phyloP scores from a whole-genome alignment of 2,888 invertebrate genomes.

The Petrolisthes cinctipes region DNA sequence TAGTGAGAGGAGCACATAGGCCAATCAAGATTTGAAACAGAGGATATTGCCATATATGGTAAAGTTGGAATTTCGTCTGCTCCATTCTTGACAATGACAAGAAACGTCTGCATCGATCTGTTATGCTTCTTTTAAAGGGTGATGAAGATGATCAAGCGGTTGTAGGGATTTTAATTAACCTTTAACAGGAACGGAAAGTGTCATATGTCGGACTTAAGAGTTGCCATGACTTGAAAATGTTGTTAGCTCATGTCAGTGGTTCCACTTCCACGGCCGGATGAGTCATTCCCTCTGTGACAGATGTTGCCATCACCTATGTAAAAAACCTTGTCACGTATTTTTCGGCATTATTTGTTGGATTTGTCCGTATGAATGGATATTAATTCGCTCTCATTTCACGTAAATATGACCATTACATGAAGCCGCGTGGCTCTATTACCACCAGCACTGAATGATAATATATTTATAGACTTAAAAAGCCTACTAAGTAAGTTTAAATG shows the following conservation, averaged over 20 bases:
- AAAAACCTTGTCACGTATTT: not conserved
- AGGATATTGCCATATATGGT: constrained; percentile 63
- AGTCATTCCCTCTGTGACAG: constrained; percentile 45
- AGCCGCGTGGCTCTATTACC: too few species aligned
- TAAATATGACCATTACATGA: too few species aligned
- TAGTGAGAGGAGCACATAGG: constrained; percentile 52
- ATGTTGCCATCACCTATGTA: constrained; percentile 27
- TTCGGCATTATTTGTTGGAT: not conserved
- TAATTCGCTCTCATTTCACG: too few species aligned
- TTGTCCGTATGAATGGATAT: too few species aligned
- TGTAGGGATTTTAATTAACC: not conserved
- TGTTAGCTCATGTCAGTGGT: constrained; percentile 25
- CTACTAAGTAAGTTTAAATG: too few species aligned
- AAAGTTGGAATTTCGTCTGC: constrained; percentile 58
- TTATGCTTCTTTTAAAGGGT: not conserved
- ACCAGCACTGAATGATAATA: too few species aligned
- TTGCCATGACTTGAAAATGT: constrained; percentile 44
- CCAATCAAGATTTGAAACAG: constrained; percentile 63
- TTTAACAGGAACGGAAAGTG: constrained; percentile 7
- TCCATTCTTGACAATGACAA: constrained; percentile 34
- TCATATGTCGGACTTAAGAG: constrained; percentile 44
- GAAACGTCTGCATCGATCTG: not conserved
- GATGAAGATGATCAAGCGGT: not conserved
- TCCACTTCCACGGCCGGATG: constrained; percentile 25
- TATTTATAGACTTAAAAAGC: too few species aligned